Evolutionary conservation across 2,888 invertebrate genomes (phyloP).

Genomic region (Orthosia gracilis): DNA sequence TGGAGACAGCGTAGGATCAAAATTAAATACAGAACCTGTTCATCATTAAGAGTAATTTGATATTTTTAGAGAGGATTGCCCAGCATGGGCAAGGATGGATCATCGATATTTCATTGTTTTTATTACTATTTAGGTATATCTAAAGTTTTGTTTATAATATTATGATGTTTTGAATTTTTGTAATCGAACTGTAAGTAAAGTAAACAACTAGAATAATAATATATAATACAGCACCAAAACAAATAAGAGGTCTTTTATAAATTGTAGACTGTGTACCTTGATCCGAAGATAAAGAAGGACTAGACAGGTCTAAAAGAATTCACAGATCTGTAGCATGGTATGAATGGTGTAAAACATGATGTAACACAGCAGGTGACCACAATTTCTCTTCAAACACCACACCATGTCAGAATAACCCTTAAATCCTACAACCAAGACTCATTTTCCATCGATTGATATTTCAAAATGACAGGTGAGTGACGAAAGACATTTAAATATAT

Average conservation of each 20-base stretch:
- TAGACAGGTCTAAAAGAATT: conserved; percentile 47
- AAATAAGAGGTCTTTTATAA: background rate
- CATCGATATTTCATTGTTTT: no score
- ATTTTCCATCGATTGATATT: conserved; percentile 43
- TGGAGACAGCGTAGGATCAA: background rate
- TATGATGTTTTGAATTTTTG: no score
- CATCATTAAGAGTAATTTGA: background rate
- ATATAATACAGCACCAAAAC: no score
- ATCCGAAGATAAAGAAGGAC: background rate
- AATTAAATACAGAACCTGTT: no score
- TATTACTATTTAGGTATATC: no score
- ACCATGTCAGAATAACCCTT: conserved; percentile 51
- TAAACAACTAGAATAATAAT: no score
- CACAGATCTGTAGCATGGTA: conserved; percentile 55
- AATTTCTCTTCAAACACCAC: conserved; percentile 67
- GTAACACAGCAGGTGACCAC: conserved; percentile 77
- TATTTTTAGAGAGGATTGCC: background rate
- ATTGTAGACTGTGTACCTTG: background rate
- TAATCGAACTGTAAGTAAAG: no score
- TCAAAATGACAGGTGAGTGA: conserved; percentile 64
- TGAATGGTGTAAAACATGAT: conserved; percentile 75
- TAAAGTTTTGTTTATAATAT: no score
- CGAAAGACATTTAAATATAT: conserved; percentile 36
- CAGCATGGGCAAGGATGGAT: background rate
- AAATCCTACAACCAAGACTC: conserved; percentile 24